Percentiles rank a stretch among this genome's conserved stretches.
Conservation (phyloP, 2,797 vertebrate genomes). For the Gadopsis bispinosus region DNA sequence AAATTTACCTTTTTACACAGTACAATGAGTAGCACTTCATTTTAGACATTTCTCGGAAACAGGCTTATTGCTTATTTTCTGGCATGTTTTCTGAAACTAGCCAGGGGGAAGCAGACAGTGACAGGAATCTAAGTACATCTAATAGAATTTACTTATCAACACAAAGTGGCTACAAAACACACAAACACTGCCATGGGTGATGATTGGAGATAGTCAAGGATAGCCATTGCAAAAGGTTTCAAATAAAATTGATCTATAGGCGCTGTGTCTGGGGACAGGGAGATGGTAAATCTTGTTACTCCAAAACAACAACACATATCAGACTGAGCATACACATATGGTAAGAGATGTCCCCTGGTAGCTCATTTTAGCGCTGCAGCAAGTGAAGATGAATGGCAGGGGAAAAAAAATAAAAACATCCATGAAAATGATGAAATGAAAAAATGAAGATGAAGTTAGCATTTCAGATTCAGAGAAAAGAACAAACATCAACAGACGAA, state of each 20-base stretch:
- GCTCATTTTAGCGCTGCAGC: conserved; percentile 30
- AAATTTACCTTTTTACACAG: neutral
- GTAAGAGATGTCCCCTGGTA: conserved; percentile 32
- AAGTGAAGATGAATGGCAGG: conserved; percentile 33
- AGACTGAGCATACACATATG: conserved; percentile 22
- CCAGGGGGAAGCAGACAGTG: conserved; percentile 29
- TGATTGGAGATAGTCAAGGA: neutral
- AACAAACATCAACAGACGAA: conserved; percentile 46
- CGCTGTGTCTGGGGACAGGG: neutral
- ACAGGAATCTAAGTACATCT: conserved; percentile 56
- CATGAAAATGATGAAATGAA: conserved; percentile 1
- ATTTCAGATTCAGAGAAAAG: conserved; percentile 48
- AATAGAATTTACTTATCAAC: conserved; percentile 55
- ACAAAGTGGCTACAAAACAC: conserved; percentile 32
- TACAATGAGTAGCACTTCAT: neutral
- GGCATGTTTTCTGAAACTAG: conserved; percentile 34
- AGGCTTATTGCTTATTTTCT: conserved; percentile 7
- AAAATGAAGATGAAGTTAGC: conserved; percentile 21
- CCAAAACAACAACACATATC: conserved; percentile 27
- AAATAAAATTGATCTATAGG: conserved; percentile 31
- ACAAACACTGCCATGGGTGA: conserved; percentile 17
- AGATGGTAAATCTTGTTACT: conserved; percentile 29
- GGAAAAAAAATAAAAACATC: neutral
- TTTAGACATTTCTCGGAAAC: conserved; percentile 1
- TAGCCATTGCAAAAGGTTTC: conserved; percentile 3